Evolutionary conservation across 2,888 invertebrate genomes (phyloP).

Genomic region (Xanthostigma xanthostigma): DNA sequence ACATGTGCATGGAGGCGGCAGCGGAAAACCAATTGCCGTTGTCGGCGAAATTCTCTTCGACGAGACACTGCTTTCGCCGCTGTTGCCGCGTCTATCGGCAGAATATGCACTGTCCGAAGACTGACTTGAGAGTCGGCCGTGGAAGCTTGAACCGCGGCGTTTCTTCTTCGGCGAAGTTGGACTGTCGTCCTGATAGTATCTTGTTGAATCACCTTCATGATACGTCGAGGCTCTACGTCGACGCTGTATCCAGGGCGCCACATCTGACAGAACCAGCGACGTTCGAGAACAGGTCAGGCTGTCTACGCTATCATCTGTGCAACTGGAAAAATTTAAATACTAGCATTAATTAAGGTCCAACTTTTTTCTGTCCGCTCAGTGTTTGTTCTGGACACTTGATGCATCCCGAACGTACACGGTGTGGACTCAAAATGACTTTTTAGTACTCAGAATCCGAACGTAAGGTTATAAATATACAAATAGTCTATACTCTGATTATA

Average conservation of each 20-base stretch:
- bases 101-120: constrained; percentile 8
- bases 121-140: constrained; percentile 22
- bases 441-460: too few relatives aligned
- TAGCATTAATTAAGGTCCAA: too few relatives aligned
- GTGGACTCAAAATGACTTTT: too few relatives aligned
- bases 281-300: constrained; percentile 23
- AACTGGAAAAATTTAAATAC: constrained; percentile 14
- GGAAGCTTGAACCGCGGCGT: constrained; percentile 33
- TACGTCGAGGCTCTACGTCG: constrained; percentile 33
- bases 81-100: constrained; percentile 9
- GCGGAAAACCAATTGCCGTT: constrained; percentile 25
- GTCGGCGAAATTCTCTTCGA: constrained; percentile 23
- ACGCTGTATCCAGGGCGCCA: constrained; percentile 7
- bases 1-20: constrained; percentile 67
- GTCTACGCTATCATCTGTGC: constrained; percentile 18
- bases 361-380: too few relatives aligned
- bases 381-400: too few relatives aligned
- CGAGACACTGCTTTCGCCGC: constrained; percentile 24
- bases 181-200: constrained; percentile 20
- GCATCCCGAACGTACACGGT: too few relatives aligned
- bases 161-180: constrained; percentile 26
- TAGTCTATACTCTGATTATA: too few relatives aligned
- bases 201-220: constrained; percentile 28
- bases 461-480: too few relatives aligned
- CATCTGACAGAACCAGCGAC: constrained; percentile 13